Percentiles rank a stretch among this genome's conserved stretches.
Evolutionary conservation across 2,797 vertebrate species (phyloP).

Genomic region (Hephaestus fuliginosus): DNA sequence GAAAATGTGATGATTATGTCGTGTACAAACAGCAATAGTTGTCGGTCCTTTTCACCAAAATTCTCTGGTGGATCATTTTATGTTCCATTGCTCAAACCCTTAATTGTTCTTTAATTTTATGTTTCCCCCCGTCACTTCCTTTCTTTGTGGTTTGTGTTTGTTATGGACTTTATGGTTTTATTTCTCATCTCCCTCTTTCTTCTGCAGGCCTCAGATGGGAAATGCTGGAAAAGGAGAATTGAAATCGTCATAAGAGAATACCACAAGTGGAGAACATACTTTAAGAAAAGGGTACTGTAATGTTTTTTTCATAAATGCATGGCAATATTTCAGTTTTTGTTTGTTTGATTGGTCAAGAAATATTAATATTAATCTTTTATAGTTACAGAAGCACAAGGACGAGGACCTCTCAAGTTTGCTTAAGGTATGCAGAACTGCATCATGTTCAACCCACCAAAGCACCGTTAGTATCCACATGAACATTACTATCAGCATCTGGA

Average conservation of each 20-base stretch:
- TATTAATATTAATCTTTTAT: constrained; percentile 40
- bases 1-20: background rate
- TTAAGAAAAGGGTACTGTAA: constrained; percentile 94
- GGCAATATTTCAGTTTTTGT: background rate
- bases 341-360: constrained; percentile 17
- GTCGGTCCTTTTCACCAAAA: background rate
- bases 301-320: background rate
- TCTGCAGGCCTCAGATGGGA: constrained; percentile 92
- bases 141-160: constrained; percentile 24
- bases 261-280: constrained; percentile 99
- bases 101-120: constrained; percentile 12
- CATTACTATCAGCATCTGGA: constrained; percentile 19
- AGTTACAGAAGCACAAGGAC: constrained; percentile 98
- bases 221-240: constrained; percentile 96
- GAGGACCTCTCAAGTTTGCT: constrained; percentile 98
- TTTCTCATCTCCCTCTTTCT: constrained; percentile 29
- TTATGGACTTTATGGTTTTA: constrained; percentile 1
- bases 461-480: background rate
- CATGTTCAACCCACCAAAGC: constrained; percentile 12
- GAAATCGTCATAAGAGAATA: constrained; percentile 98
- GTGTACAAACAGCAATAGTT: background rate
- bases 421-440: constrained; percentile 86
- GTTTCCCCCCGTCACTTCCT: constrained; percentile 22
- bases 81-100: background rate
- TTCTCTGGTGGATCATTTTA: background rate